These are phyloP conservation scores for Porites australiensis DNA, from an alignment of 64 coral and sea anemone species.

Conservation along the genomic window DNA sequence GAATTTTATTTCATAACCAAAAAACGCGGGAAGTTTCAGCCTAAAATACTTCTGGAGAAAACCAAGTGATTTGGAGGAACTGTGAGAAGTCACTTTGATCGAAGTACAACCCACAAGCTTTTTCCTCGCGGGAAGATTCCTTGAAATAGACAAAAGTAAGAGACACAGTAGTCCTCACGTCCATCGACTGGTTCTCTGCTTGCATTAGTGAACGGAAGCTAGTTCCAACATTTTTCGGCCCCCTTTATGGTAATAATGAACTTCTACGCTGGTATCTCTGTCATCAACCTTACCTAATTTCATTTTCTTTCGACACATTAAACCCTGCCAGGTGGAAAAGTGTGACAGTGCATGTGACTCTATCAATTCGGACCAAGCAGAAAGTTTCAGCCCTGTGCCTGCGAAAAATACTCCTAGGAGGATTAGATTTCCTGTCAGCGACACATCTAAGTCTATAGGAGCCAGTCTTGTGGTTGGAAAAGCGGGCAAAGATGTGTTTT, in stretches of 20 bases:
- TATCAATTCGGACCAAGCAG: no score
- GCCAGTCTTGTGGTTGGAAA: no score
- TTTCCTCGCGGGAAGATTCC: not conserved
- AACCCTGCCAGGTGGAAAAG: no score
- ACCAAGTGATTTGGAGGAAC: constrained; percentile 24
- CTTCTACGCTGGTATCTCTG: not conserved
- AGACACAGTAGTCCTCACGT: no score
- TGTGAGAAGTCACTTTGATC: not conserved
- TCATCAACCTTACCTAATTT: not conserved
- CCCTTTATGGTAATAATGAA: not conserved
- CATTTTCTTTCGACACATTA: no score
- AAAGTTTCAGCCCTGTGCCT: no score
- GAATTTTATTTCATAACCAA: constrained; percentile 55
- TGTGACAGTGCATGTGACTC: no score
- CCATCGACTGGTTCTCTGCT: not conserved
- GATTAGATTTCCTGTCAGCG: not conserved
- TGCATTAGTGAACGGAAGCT: not conserved
- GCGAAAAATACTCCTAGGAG: no score
- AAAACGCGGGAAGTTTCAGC: not conserved
- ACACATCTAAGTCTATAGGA: not conserved
- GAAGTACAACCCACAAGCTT: not conserved
- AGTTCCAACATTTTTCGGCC: not conserved
- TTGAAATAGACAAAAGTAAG: no score
- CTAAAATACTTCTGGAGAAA: constrained; percentile 35
- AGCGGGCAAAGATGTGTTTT: no score